Base-by-base conservation (phyloP, 2,797 vertebrate genomes). In the Intellagama lesueurii region DNA sequence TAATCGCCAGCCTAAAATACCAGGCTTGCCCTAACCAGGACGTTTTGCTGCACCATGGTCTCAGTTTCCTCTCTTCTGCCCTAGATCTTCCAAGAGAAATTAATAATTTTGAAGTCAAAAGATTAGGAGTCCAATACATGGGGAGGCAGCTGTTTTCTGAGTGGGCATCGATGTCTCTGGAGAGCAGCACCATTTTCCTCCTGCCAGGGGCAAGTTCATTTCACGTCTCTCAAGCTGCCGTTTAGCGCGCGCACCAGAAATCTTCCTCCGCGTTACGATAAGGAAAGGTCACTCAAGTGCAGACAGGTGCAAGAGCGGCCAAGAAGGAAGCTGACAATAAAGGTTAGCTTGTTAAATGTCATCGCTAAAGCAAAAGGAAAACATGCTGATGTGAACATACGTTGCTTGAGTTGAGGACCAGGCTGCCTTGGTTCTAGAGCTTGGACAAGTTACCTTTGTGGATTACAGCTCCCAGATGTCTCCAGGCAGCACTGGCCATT, bases 271-370 rank as follows among this genome's bases (percentile, higher is more conserved):
- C 2, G n/a, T 78, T 85, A 19, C 35, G 82, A 9, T 40, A 44
- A 49, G 69, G 40, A 66, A 83, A 89, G 80, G 87, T 91, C 87
- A 86, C 73, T 26, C 26, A 24, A 30, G 66, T 30, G 30, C 83
- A 89, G 80, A 32, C 80, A 91, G 80, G 80, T 83, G 28, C 69
- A 35, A 24, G 0, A 7, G 3, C 1, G 5, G 1, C 60, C 11
- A 56, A 88, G 78, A 28, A 89, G 1, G 17, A 72, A 79, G 32
- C n/a, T 83, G 68, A 35, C 49, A 14, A 78, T 72, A 86, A 77
- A 78, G 66, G 60, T 86, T 88, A 77, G 77, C 60, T 70, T 73
- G 22, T 72, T 79, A 73, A 84, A 87, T 87, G 49, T 17, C 66
- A 80, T 32, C 24, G 19, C 30, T 78, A 47, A 86, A 70, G 28